phyloP scores from a whole-genome alignment of 1,140 invertebrate species.

The Rhyzopertha dominica region DNA sequence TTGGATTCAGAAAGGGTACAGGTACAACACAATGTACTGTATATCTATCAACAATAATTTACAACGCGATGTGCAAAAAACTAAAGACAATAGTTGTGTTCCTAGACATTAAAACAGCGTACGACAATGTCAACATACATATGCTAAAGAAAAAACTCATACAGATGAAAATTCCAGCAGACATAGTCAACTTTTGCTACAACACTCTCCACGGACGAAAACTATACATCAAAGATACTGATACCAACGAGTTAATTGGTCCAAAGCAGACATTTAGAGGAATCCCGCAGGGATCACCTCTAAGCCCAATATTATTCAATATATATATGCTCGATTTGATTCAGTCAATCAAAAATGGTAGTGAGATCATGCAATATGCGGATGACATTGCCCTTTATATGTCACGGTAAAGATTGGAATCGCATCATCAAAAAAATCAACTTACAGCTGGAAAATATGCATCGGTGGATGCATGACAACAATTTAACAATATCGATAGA shows the following conservation, averaged over 20 bases:
- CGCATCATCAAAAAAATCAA: constrained; percentile 5
- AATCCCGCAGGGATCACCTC: constrained; percentile 10
- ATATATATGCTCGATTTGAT: constrained; percentile 13
- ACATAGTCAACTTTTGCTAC: constrained; percentile 3
- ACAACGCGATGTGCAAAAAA: background rate
- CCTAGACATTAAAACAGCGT: constrained; percentile 15
- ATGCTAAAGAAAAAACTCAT: constrained; percentile 5
- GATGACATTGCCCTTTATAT: constrained; percentile 15
- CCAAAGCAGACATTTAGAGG: background rate
- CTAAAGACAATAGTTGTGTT: constrained; percentile 13
- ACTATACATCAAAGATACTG: background rate
- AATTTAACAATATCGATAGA: constrained; percentile 6
- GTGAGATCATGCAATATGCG: constrained; percentile 17
- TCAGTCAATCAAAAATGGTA: background rate
- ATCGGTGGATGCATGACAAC: constrained; percentile 6
- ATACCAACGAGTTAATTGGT: constrained; percentile 3
- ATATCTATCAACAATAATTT: constrained; percentile 4
- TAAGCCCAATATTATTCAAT: constrained; percentile 17
- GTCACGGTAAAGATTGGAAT: constrained; percentile 1
- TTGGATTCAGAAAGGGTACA: constrained; percentile 12
- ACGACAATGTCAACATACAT: constrained; percentile 16
- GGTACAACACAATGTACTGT: constrained; percentile 4
- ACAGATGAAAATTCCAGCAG: background rate
- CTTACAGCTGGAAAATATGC: constrained; percentile 2
- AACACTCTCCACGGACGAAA: background rate